Evolutionary conservation across 2,888 invertebrate species (phyloP).

Genomic region (Sabatieria punctata): DNA sequence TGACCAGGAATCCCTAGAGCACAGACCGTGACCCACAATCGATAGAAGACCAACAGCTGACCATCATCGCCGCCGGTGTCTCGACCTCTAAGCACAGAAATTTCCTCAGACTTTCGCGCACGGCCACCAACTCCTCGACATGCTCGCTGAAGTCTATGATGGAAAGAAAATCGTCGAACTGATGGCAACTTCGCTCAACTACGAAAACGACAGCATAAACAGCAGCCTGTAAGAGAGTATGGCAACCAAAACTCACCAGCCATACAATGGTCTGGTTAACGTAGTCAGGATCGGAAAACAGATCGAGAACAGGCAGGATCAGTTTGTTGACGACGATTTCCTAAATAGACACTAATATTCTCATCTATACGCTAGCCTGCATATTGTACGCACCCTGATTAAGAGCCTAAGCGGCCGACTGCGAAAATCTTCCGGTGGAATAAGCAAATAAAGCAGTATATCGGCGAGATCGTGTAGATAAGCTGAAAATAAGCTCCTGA

Average conservation of each 20-base stretch:
- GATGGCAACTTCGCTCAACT: conserved; percentile 60
- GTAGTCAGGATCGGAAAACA: conserved; percentile 71
- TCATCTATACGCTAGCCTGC: conserved; percentile 3
- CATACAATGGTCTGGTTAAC: conserved; percentile 72
- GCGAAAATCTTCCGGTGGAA: conserved; percentile 65
- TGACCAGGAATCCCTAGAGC: conserved; percentile 51
- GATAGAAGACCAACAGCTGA: too few relatives aligned
- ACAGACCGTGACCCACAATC: too few relatives aligned
- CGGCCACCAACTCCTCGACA: conserved; percentile 63
- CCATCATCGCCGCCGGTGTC: conserved; percentile 67
- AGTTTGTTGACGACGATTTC: conserved; percentile 57
- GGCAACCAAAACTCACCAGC: conserved; percentile 46
- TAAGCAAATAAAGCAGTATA: conserved; percentile 58
- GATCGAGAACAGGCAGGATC: conserved; percentile 50
- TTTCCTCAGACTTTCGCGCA: conserved; percentile 64
- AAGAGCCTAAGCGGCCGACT: conserved; percentile 61
- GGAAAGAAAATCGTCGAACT: conserved; percentile 68
- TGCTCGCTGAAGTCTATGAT: conserved; percentile 60
- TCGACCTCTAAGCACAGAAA: conserved; percentile 51
- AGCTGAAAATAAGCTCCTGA: conserved; percentile 38
- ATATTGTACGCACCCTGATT: too few relatives aligned
- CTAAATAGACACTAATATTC: conserved; percentile 35
- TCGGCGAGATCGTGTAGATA: conserved; percentile 63
- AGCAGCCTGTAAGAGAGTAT: neutral
- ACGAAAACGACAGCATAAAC: conserved; percentile 31